Percentiles rank a stretch among this genome's conserved stretches.
Conservation (phyloP, 2,113 vertebrate species). For the human region DNA sequence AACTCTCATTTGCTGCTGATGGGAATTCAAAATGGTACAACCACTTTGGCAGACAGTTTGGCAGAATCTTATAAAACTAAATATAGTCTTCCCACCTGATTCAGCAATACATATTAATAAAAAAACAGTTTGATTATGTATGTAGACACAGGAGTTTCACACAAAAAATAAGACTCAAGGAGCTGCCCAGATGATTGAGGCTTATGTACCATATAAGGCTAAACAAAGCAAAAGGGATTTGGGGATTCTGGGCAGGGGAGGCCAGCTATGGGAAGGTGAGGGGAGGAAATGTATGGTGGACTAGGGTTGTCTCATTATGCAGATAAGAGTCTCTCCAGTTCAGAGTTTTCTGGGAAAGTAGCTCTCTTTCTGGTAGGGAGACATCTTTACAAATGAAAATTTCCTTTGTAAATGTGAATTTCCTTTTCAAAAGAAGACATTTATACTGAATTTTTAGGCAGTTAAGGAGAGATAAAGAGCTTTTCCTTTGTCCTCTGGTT, state of each 20-base stretch:
- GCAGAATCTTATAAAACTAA: not conserved
- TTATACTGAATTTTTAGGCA: not conserved
- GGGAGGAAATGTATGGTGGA: not conserved
- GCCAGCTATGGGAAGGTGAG: not conserved
- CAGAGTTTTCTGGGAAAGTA: not conserved
- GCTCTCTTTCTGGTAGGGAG: not conserved
- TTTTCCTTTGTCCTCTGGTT: not conserved
- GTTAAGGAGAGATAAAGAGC: not conserved
- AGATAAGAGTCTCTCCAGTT: not conserved
- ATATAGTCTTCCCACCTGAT: not conserved
- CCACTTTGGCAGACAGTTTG: not conserved
- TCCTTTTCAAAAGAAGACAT: not conserved
- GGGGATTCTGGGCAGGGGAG: not conserved
- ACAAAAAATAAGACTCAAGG: not conserved
- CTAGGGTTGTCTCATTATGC: not conserved
- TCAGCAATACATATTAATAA: not conserved
- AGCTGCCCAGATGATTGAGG: not conserved
- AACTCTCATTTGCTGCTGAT: not conserved
- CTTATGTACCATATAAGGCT: not conserved
- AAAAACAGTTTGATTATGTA: not conserved
- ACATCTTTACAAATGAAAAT: not conserved
- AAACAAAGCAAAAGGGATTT: not conserved
- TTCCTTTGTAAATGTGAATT: not conserved
- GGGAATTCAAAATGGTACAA: not conserved
- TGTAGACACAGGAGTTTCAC: not conserved